A percentile compares a stretch with the other conserved stretches of the same genome.
Evolutionary conservation across 2,797 vertebrate species (phyloP).

Genomic region (Thaleichthys pacificus): DNA sequence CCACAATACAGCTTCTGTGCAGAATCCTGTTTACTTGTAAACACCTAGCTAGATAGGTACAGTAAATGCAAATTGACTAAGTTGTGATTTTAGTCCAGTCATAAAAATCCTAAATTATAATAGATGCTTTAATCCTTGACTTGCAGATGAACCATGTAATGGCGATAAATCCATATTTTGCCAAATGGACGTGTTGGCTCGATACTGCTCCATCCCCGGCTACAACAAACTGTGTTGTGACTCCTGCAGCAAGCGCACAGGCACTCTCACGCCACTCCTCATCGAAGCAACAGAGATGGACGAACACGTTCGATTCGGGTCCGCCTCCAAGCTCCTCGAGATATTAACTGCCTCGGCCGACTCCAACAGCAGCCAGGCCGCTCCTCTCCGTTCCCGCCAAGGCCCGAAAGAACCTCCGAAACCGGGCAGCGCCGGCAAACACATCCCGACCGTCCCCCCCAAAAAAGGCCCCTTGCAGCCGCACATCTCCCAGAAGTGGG

Average conservation of each 20-base stretch:
- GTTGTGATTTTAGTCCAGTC: neutral
- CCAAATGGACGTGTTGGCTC: conserved; percentile 95
- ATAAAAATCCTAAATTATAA: neutral
- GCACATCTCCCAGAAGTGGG: conserved; percentile 53
- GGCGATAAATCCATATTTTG: conserved; percentile 98
- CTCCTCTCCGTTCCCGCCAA: conserved; percentile 38
- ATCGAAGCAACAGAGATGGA: conserved; percentile 72
- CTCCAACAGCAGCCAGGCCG: conserved; percentile 48
- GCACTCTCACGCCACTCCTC: conserved; percentile 69
- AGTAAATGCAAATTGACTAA: neutral
- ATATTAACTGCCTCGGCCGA: conserved; percentile 59
- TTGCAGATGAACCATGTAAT: conserved; percentile 88
- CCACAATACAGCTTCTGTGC: neutral
- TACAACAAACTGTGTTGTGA: conserved; percentile 94
- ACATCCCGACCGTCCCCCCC: conserved; percentile 37
- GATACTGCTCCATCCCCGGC: conserved; percentile 95
- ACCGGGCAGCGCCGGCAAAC: conserved; percentile 23
- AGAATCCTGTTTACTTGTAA: neutral
- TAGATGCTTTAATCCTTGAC: conserved; percentile 30
- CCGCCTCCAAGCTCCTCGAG: conserved; percentile 64
- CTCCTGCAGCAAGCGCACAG: conserved; percentile 81
- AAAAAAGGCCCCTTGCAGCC: conserved; percentile 54
- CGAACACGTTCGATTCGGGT: conserved; percentile 69
- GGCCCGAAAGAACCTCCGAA: conserved; percentile 29
- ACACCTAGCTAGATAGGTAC: neutral